A percentile compares a stretch with the other conserved stretches of the same genome.
Conservation (phyloP, 2,113 vertebrate species). For the Cyanistes caeruleus region DNA sequence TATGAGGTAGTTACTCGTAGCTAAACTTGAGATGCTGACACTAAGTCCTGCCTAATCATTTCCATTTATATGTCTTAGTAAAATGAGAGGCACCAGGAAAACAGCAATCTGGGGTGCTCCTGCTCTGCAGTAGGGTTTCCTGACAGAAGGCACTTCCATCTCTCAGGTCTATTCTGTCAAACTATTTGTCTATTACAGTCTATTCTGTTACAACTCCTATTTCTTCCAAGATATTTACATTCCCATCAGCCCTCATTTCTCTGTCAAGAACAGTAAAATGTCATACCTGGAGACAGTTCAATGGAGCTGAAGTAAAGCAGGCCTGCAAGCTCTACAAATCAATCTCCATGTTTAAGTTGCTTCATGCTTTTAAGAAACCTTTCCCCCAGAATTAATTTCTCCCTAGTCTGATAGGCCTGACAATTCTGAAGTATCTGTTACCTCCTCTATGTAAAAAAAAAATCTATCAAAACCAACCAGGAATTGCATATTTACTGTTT, state of each 20-base stretch:
- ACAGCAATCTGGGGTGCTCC: background rate
- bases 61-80: background rate
- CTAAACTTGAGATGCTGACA: background rate
- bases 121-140: background rate
- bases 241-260: slow-evolving; percentile 50
- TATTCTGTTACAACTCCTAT: background rate
- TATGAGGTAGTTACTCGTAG: background rate
- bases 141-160: background rate
- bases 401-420: slow-evolving; percentile 54
- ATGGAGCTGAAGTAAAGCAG: slow-evolving; percentile 61
- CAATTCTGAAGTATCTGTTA: slow-evolving; percentile 52
- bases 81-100: background rate
- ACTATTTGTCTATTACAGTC: background rate
- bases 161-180: background rate
- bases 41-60: background rate
- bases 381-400: slow-evolving; percentile 63
- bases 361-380: slow-evolving; percentile 61
- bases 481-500: slow-evolving; percentile 15
- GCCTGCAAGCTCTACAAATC: slow-evolving; percentile 48
- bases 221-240: slow-evolving; percentile 54
- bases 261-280: slow-evolving; percentile 47
- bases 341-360: slow-evolving; percentile 8
- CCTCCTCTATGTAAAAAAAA: slow-evolving; percentile 4
- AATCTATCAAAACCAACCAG: background rate
- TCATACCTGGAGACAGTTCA: slow-evolving; percentile 51